Evolutionary conservation across 2,888 invertebrate genomes (phyloP).

Genomic region (Hirtodrosophila confusa): DNA sequence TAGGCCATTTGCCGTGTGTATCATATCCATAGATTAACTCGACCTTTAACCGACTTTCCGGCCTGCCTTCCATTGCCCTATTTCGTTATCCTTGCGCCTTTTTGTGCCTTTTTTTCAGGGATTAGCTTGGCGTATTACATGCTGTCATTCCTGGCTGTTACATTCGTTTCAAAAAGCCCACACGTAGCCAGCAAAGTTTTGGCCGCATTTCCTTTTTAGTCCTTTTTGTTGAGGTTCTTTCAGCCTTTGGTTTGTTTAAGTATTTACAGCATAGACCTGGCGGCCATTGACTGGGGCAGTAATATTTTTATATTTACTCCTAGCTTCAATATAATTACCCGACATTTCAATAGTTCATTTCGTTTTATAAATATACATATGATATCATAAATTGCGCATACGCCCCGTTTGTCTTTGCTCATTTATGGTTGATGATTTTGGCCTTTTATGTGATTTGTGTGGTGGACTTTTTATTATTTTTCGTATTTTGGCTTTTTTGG

Average conservation of each 20-base stretch:
- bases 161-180: conserved; percentile 34
- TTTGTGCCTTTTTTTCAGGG: conserved; percentile 28
- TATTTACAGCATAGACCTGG: conserved; percentile 6
- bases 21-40: conserved; percentile 63
- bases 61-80: background rate
- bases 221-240: background rate
- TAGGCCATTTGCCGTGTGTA: conserved; percentile 33
- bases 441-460: conserved; percentile 8
- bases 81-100: background rate
- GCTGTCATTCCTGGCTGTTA: conserved; percentile 46
- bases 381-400: conserved; percentile 28
- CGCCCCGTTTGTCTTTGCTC: conserved; percentile 5
- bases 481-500: background rate
- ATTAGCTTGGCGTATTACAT: conserved; percentile 48
- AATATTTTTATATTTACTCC: conserved; percentile 1
- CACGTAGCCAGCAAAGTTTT: conserved; percentile 46
- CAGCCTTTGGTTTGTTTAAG: conserved; percentile 5
- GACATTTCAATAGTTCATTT: conserved; percentile 13
- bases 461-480: background rate
- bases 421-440: conserved; percentile 17
- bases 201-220: conserved; percentile 33
- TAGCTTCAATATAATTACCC: background rate
- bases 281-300: conserved; percentile 1
- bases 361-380: conserved; percentile 1
- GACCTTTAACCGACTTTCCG: conserved; percentile 57